Conservation (phyloP, 2,888 invertebrate species). For the Drosophila fulvimacula region DNA sequence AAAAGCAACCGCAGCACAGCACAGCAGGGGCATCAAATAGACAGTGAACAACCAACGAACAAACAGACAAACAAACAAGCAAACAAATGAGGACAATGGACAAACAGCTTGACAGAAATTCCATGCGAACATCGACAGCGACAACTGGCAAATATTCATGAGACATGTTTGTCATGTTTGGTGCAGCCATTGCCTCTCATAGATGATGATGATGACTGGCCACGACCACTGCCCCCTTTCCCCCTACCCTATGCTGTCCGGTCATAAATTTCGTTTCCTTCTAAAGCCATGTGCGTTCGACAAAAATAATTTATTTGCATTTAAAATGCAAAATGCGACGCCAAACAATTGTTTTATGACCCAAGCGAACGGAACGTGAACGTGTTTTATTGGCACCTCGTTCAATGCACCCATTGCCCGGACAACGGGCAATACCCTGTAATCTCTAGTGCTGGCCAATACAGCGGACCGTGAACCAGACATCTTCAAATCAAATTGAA, state of each 20-base stretch:
- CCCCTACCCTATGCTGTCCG: background rate
- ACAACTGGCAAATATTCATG: constrained; percentile 73
- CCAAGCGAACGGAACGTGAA: constrained; percentile 3
- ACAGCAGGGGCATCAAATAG: constrained; percentile 35
- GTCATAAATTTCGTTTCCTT: constrained; percentile 29
- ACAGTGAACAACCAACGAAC: constrained; percentile 24
- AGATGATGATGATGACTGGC: constrained; percentile 24
- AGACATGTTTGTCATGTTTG: constrained; percentile 58
- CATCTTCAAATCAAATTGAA: constrained; percentile 29
- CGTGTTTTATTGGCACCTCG: constrained; percentile 19
- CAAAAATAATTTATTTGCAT: constrained; percentile 72
- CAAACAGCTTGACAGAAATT: constrained; percentile 46
- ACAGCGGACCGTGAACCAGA: constrained; percentile 4
- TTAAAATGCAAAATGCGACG: constrained; percentile 50
- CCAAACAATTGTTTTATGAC: constrained; percentile 44
- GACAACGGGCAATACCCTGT: background rate
- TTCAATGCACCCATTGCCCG: constrained; percentile 39
- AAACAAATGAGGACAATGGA: constrained; percentile 25
- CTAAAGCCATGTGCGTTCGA: constrained; percentile 17
- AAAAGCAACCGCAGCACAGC: constrained; percentile 26
- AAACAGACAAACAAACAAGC: constrained; percentile 10
- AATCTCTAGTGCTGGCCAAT: background rate
- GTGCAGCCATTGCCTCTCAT: constrained; percentile 33
- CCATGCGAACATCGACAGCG: constrained; percentile 50
- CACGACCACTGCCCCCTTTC: background rate